Percentiles rank a stretch among this genome's conserved stretches.
These are phyloP conservation scores for Rosalia funebris DNA, from an alignment of 2,888 invertebrate species.

Conservation along the genomic window DNA sequence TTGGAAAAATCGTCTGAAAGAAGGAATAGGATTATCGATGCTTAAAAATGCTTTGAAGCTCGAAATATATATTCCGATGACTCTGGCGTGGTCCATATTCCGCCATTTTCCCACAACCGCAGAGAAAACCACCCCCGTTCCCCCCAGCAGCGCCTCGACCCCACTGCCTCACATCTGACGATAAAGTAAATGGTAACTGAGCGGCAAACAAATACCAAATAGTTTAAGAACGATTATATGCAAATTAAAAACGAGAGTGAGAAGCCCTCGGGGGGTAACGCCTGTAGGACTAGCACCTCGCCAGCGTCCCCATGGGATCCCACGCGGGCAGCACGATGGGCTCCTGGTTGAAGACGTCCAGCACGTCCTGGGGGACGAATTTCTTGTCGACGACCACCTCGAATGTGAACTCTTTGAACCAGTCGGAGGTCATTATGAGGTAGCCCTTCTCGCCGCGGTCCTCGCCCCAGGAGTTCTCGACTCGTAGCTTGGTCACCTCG, in stretches of 20 bases:
- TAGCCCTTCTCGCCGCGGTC: constrained; percentile 90
- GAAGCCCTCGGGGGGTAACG: not conserved
- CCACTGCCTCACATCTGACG: not conserved
- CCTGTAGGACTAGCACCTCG: constrained; percentile 54
- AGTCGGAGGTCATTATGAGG: constrained; percentile 81
- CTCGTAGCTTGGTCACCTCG: constrained; percentile 79
- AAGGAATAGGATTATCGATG: no score
- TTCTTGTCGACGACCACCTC: constrained; percentile 91
- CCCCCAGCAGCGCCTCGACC: no score
- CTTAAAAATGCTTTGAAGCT: no score
- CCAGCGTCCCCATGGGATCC: constrained; percentile 93
- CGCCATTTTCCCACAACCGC: no score
- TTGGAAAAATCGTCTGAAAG: no score
- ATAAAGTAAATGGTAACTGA: constrained; percentile 37
- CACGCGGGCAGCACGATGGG: constrained; percentile 87
- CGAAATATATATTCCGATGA: no score
- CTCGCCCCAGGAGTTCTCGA: constrained; percentile 94
- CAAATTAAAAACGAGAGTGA: constrained; percentile 16
- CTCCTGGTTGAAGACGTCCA: constrained; percentile 79
- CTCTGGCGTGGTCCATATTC: no score
- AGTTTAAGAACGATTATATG: constrained; percentile 19
- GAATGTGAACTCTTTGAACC: constrained; percentile 89
- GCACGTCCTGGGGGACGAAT: constrained; percentile 76
- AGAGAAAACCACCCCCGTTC: no score
- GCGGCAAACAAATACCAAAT: constrained; percentile 23